Conservation (phyloP, 1,140 invertebrate species). For the Notospermus geniculatus region DNA sequence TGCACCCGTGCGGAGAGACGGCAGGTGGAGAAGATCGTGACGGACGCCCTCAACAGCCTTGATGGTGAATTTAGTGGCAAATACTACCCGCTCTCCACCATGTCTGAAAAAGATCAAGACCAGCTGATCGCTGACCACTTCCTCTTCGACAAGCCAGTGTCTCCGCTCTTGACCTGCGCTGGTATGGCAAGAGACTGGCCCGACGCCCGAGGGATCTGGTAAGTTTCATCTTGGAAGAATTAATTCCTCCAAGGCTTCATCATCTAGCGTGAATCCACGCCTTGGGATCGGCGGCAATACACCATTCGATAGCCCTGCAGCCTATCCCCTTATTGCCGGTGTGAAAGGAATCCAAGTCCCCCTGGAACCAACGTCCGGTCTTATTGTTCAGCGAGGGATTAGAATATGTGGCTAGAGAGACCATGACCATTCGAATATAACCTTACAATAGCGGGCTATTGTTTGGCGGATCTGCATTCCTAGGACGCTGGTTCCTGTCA, state of each 20-base stretch:
- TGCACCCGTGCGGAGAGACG: conserved; percentile 10
- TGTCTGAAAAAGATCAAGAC: conserved; percentile 42
- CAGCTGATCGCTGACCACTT: conserved; percentile 47
- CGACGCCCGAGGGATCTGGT: too few relatives aligned
- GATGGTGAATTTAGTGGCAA: conserved; percentile 43
- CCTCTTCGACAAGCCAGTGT: conserved; percentile 30
- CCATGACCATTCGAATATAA: too few relatives aligned
- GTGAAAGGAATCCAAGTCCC: too few relatives aligned
- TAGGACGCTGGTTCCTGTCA: too few relatives aligned
- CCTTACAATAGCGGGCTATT: too few relatives aligned
- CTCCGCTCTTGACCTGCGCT: conserved; percentile 7
- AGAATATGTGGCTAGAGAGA: too few relatives aligned
- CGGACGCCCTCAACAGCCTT: conserved; percentile 34
- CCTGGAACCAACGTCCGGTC: too few relatives aligned
- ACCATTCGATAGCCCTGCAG: background rate
- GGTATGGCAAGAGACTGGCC: conserved; percentile 7
- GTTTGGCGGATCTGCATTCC: too few relatives aligned
- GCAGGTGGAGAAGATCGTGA: conserved; percentile 42
- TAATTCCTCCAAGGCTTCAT: too few relatives aligned
- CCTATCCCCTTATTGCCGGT: too few relatives aligned
- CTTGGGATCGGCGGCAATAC: background rate
- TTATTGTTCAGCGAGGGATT: too few relatives aligned
- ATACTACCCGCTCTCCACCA: conserved; percentile 45
- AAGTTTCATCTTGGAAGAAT: too few relatives aligned
- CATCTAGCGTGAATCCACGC: conserved; percentile 8